A percentile compares a stretch with the other conserved stretches of the same genome.
phyloP scores from a whole-genome alignment of 2,797 vertebrate genomes.

The Anguilla pacifica region DNA sequence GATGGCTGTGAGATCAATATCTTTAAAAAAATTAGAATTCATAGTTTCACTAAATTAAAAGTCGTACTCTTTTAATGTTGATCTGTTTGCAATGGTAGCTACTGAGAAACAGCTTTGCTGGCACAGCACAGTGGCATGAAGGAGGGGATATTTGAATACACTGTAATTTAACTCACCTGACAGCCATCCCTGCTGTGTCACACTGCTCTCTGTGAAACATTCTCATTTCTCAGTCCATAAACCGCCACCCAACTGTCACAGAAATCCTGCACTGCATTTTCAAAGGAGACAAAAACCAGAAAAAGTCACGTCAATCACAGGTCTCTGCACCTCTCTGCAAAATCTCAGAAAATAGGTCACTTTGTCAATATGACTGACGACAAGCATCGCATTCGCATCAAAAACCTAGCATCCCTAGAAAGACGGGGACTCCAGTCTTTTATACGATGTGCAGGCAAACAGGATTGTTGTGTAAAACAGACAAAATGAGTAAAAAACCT shows the following conservation, averaged over 20 bases:
- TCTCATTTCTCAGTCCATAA: background rate
- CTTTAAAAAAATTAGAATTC: background rate
- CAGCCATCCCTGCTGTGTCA: background rate
- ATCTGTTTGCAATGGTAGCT: background rate
- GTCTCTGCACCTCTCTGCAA: background rate
- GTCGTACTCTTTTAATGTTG: background rate
- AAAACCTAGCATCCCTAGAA: background rate
- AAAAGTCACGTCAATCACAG: slow-evolving; percentile 7
- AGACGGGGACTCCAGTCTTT: background rate
- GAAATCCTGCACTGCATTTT: background rate
- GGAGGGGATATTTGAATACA: background rate
- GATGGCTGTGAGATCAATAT: background rate
- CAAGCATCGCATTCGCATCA: background rate
- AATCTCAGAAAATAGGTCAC: slow-evolving; percentile 15
- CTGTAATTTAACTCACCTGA: background rate
- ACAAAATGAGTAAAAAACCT: background rate
- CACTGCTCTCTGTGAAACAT: background rate
- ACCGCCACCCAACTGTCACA: background rate
- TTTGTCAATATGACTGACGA: slow-evolving; percentile 1
- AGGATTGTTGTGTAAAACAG: background rate
- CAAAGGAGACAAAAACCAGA: background rate
- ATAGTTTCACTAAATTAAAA: background rate
- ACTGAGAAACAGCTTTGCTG: background rate
- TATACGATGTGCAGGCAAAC: background rate
- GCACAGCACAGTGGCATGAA: background rate